Evolutionary conservation across 64 coral and sea anemone genomes (phyloP), one percentile per base, ranked within the genome.

Genomic region (Orbicella faveolata): DNA sequence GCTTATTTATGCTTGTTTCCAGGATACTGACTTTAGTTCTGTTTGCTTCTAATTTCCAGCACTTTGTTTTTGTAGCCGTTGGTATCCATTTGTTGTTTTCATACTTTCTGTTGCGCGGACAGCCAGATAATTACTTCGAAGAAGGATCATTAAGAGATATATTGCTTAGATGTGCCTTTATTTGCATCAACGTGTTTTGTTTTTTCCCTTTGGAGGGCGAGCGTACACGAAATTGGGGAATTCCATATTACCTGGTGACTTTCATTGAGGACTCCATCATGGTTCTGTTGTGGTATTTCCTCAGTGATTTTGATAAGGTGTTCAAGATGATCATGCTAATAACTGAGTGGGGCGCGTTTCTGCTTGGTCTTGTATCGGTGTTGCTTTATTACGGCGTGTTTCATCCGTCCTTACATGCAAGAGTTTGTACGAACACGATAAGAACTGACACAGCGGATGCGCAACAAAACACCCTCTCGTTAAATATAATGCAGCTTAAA

Each of bases 121-220:
- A 85, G 25, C 23, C 63, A 66, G 41, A 85, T 72, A 18, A 73
- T 23, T 85, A 52, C 23, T 85, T 85, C 23, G 20, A 25, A 2
- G 37, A 51, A 6, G 41, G 64, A 21, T 72, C 35, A 23, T 9
- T 37, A 6, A 39, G 65, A 26, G 82, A 85, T 37, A 85, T 52
- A 52, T 26, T 85, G 19, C 61, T 72, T 20, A 69, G 82, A 16
- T 70, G 9, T 37, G 82, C 82, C 15, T 85, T 85, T 23, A 25
- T 17, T 52, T 70, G 20, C 21, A 52, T 85, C 7, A 85, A 70
- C 34, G 23, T 44, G 25, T 85, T 85, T 17, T 85, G 82, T n/a
- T 85, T 85, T 26, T 85, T 85, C 66, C 82, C 82, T 52, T 17
- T 85, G 82, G 82, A 37, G 11, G 82, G 82, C 41, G 10, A 85